These are phyloP conservation scores for Carcharodon carcharias DNA, from an alignment of 2,797 vertebrate species.

Conservation along the genomic window DNA sequence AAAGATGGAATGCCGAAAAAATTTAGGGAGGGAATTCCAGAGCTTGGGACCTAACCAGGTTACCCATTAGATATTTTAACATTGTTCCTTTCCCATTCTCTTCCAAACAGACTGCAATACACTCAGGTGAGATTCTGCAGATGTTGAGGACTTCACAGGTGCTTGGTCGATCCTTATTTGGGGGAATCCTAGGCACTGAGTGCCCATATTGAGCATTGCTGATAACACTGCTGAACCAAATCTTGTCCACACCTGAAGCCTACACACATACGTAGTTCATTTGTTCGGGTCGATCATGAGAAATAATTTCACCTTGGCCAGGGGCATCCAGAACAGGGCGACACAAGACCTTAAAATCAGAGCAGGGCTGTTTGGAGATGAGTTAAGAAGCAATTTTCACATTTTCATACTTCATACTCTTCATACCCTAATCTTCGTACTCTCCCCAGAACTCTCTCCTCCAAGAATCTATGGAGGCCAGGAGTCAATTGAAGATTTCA, in stretches of 20 bases:
- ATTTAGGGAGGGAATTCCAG: no score
- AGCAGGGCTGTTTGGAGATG: neutral
- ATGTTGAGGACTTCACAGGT: neutral
- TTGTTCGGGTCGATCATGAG: neutral
- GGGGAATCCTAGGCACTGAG: neutral
- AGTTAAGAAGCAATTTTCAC: neutral
- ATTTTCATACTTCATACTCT: no score
- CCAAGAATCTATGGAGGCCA: no score
- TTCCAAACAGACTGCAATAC: neutral
- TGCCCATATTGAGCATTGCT: neutral
- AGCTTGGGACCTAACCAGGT: neutral
- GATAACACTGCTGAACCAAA: neutral
- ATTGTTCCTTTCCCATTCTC: neutral
- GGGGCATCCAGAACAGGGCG: neutral
- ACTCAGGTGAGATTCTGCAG: neutral
- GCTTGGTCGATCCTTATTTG: neutral
- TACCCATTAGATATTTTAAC: neutral
- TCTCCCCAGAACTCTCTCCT: neutral
- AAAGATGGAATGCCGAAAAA: no score
- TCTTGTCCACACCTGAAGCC: neutral
- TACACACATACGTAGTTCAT: neutral
- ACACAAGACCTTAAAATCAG: neutral
- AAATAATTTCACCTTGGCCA: neutral
- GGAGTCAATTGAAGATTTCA: neutral
- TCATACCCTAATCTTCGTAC: no score